Evolutionary conservation across 1,140 invertebrate species (phyloP).

Genomic region (Apis cerana): DNA sequence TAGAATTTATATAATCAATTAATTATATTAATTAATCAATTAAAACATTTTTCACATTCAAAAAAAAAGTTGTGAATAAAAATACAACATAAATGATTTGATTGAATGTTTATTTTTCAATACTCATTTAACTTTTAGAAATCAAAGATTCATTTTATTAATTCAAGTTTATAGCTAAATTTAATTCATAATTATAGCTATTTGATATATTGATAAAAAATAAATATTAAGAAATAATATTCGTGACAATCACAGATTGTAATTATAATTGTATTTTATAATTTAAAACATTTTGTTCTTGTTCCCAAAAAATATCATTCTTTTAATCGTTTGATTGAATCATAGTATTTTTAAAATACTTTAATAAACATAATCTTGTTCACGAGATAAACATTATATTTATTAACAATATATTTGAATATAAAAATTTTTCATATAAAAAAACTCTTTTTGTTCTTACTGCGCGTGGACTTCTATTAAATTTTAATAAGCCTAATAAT

Average conservation of each 20-base stretch:
- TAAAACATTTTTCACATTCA: too few species aligned
- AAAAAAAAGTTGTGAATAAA: not conserved
- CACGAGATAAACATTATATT: too few species aligned
- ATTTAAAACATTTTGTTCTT: not conserved
- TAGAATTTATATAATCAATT: too few species aligned
- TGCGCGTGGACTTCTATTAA: too few species aligned
- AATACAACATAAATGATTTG: not conserved
- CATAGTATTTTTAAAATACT: not conserved
- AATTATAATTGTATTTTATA: not conserved
- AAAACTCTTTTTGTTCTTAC: too few species aligned
- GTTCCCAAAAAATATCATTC: not conserved
- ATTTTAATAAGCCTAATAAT: too few species aligned
- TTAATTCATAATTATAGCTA: slow-evolving; percentile 37
- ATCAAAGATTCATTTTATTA: not conserved
- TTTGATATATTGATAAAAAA: too few species aligned
- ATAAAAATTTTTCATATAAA: too few species aligned
- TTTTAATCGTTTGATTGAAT: not conserved
- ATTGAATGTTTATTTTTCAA: slow-evolving; percentile 22
- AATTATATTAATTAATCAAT: too few species aligned
- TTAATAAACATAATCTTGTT: not conserved
- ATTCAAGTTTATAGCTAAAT: slow-evolving; percentile 25
- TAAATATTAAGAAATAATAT: slow-evolving; percentile 15
- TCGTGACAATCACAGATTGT: not conserved
- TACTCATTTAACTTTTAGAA: slow-evolving; percentile 43
- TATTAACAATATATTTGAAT: too few species aligned